phyloP scores from a whole-genome alignment of 2,888 invertebrate species.

The Alloplasta piceator region DNA sequence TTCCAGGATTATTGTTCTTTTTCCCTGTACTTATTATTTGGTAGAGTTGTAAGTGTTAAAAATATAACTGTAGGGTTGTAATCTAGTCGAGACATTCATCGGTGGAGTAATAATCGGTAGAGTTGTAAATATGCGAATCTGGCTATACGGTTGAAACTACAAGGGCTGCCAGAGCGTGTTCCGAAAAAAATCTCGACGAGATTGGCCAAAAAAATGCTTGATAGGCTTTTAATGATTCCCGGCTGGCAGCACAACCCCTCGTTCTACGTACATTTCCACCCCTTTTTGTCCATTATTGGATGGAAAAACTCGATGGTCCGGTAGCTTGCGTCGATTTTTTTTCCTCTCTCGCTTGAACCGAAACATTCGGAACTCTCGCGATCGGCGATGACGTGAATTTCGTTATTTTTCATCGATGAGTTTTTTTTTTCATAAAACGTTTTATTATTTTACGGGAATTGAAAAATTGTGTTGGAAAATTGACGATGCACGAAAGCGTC shows the following conservation, averaged over 20 bases:
- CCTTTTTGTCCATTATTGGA: constrained; percentile 49
- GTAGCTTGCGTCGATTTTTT: constrained; percentile 27
- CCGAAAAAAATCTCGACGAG: constrained; percentile 51
- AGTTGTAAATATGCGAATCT: not conserved
- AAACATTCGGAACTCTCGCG: constrained; percentile 35
- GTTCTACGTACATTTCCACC: not conserved
- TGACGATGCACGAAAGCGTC: constrained; percentile 1
- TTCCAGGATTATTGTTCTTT: no score
- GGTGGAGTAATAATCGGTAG: not conserved
- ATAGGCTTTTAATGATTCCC: constrained; percentile 62
- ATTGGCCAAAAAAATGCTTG: constrained; percentile 54
- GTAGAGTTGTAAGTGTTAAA: no score
- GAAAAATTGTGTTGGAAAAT: constrained; percentile 34
- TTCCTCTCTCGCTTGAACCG: not conserved
- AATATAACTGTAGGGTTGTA: no score
- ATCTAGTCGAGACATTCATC: no score
- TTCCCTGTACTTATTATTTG: no score
- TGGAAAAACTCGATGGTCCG: constrained; percentile 50
- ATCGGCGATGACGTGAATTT: constrained; percentile 26
- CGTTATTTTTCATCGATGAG: constrained; percentile 12
- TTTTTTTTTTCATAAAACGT: constrained; percentile 3
- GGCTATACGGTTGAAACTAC: no score
- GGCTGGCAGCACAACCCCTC: constrained; percentile 40
- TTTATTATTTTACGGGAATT: constrained; percentile 16
- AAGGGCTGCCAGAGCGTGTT: not conserved